Evolutionary conservation across 2,113 vertebrate genomes (phyloP).

Genomic region (Paratilapia polleni): DNA sequence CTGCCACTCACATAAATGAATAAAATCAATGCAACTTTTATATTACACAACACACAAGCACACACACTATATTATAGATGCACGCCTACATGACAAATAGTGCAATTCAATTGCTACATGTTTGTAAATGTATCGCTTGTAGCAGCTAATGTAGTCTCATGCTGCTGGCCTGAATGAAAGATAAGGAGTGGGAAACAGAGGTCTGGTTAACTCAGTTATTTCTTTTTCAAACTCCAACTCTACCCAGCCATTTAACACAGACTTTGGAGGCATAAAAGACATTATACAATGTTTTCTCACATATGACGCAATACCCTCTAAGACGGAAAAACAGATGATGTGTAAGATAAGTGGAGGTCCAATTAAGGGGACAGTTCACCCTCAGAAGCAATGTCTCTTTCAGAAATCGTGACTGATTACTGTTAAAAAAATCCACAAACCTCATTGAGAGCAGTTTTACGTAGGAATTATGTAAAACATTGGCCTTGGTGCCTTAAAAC

Average conservation of each 20-base stretch:
- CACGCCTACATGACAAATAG: background rate
- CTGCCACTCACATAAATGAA: background rate
- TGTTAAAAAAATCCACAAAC: background rate
- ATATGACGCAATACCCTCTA: fast-evolving
- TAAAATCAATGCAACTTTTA: slow-evolving; percentile 8
- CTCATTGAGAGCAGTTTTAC: background rate
- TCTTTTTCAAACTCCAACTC: background rate
- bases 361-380: background rate
- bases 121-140: background rate
- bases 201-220: background rate
- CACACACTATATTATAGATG: background rate
- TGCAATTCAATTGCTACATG: background rate
- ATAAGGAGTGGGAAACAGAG: background rate
- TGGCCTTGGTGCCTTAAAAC: too few species aligned
- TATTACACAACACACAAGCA: background rate
- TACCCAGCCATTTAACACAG: background rate
- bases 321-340: slow-evolving; percentile 20
- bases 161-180: background rate
- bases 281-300: background rate
- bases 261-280: background rate
- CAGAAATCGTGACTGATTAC: background rate
- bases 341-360: background rate
- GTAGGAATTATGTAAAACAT: too few species aligned
- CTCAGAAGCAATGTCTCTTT: background rate
- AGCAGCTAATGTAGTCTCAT: background rate